These are phyloP conservation scores for Agrypnia vestita DNA, from an alignment of 1,140 invertebrate species.

Conservation along the genomic window DNA sequence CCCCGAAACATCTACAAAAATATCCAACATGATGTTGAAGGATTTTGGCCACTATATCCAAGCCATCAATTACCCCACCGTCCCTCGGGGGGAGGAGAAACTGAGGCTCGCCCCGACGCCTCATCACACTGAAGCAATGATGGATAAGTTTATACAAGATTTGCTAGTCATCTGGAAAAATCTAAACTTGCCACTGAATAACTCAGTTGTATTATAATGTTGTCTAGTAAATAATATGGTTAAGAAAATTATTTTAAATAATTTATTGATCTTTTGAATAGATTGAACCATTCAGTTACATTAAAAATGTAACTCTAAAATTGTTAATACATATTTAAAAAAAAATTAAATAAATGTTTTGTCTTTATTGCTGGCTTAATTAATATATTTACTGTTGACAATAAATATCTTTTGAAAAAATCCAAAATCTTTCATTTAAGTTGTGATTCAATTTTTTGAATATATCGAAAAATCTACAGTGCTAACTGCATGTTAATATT, in stretches of 20 bases:
- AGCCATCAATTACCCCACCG: slow-evolving; percentile 98
- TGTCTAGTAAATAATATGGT: slow-evolving; percentile 20
- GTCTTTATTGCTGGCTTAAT: no score
- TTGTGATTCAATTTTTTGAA: no score
- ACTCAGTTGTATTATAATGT: slow-evolving; percentile 62
- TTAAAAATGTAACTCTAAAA: slow-evolving; percentile 37
- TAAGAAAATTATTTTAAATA: neutral
- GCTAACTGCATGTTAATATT: no score
- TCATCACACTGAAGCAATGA: slow-evolving; percentile 91
- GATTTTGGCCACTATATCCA: slow-evolving; percentile 96
- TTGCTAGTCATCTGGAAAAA: slow-evolving; percentile 84
- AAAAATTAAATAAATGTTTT: no score
- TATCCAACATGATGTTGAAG: slow-evolving; percentile 90
- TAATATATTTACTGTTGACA: neutral
- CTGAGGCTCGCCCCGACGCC: slow-evolving; percentile 95
- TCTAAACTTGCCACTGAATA: slow-evolving; percentile 79
- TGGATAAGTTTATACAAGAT: slow-evolving; percentile 88
- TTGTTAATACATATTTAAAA: neutral
- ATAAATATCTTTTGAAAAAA: slow-evolving; percentile 14
- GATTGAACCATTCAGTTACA: slow-evolving; percentile 9
- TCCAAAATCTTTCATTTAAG: neutral
- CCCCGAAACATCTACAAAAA: slow-evolving; percentile 83
- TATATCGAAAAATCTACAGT: no score
- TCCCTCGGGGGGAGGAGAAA: slow-evolving; percentile 93
- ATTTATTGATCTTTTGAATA: slow-evolving; percentile 9